Evolutionary conservation across 2,888 invertebrate genomes (phyloP).

Genomic region (Drosophila koepferae): DNA sequence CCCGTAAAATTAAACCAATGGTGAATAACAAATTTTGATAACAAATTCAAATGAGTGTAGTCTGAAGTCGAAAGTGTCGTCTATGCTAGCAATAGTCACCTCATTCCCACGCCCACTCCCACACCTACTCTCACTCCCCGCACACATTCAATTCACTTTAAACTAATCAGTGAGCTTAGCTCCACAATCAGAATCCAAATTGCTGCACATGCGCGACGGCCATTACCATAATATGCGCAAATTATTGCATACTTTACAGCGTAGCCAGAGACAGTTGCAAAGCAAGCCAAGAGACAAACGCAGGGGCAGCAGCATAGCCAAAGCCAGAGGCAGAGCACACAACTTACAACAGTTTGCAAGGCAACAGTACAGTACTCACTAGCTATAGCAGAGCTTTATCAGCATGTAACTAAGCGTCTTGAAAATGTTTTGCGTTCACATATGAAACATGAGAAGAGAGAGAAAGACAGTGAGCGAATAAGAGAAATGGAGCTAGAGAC

Average conservation of each 20-base stretch:
- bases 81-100: neutral
- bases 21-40: slow-evolving; percentile 66
- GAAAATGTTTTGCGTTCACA: neutral
- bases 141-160: slow-evolving; percentile 72
- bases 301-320: neutral
- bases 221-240: slow-evolving; percentile 73
- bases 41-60: slow-evolving; percentile 60
- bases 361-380: slow-evolving; percentile 30
- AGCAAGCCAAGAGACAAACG: slow-evolving; percentile 19
- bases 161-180: slow-evolving; percentile 46
- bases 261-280: slow-evolving; percentile 7
- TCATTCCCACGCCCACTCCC: slow-evolving; percentile 17
- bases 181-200: slow-evolving; percentile 58
- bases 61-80: slow-evolving; percentile 8
- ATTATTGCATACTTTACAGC: slow-evolving; percentile 64
- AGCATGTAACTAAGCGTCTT: neutral
- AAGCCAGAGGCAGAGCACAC: slow-evolving; percentile 4
- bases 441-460: neutral
- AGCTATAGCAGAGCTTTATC: neutral
- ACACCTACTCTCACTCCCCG: neutral
- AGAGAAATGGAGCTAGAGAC: neutral
- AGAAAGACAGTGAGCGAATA: neutral
- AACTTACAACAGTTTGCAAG: slow-evolving; percentile 19
- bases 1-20: slow-evolving; percentile 13
- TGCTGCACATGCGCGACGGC: slow-evolving; percentile 69